These are phyloP conservation scores for Dorcus parallelipipedus DNA, from an alignment of 2,888 invertebrate species.

Conservation along the genomic window DNA sequence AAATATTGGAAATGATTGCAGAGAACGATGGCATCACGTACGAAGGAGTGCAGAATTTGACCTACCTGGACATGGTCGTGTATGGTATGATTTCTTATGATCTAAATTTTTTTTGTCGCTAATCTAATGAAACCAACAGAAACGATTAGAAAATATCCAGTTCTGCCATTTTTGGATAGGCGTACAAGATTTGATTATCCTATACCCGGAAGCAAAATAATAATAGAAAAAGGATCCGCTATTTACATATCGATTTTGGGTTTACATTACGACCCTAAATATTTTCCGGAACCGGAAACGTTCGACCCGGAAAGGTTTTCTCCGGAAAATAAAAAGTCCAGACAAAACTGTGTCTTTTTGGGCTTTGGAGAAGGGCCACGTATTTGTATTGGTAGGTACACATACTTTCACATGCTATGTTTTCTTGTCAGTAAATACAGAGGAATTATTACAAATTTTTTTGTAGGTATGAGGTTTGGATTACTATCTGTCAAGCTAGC, in stretches of 20 bases:
- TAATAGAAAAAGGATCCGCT: conserved; percentile 2
- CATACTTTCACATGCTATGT: background rate
- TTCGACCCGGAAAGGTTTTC: conserved; percentile 13
- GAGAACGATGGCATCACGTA: conserved; percentile 5
- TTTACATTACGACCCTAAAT: conserved; percentile 8
- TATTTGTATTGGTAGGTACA: conserved; percentile 8
- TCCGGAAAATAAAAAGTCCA: conserved; percentile 3
- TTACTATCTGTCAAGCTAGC: background rate
- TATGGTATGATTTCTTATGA: conserved; percentile 2
- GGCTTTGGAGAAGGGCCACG: conserved; percentile 11
- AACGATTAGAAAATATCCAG: conserved; percentile 13
- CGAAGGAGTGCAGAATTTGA: conserved; percentile 8
- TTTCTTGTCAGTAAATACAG: background rate
- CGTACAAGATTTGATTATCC: conserved; percentile 1
- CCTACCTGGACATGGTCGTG: conserved; percentile 11
- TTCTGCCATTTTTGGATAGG: conserved; percentile 7
- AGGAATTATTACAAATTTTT: background rate
- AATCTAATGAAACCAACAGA: background rate
- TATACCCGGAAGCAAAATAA: conserved; percentile 6
- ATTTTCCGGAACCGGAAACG: conserved; percentile 8
- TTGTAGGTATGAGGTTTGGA: background rate
- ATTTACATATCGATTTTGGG: conserved; percentile 5
- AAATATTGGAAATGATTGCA: conserved; percentile 2
- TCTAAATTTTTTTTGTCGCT: no score
- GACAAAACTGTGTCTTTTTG: background rate